A percentile compares a stretch with the other conserved stretches of the same genome.
phyloP scores from a whole-genome alignment of 2,113 vertebrate species.

The Upupa epops region DNA sequence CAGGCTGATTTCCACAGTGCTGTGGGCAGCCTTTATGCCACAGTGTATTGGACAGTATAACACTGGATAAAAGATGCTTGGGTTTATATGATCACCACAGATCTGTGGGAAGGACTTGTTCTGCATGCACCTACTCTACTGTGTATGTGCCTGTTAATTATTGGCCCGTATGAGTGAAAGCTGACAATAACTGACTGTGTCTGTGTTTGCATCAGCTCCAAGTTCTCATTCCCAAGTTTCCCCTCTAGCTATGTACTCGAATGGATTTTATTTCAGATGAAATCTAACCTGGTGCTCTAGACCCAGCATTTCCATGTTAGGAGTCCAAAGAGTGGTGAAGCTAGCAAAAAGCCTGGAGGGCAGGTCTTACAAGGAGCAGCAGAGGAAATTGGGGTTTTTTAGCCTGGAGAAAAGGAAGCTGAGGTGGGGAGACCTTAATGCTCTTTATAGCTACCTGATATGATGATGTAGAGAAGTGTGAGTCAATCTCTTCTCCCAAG shows the following conservation, averaged over 20 bases:
- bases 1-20: not conserved
- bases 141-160: not conserved
- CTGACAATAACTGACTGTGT: not conserved
- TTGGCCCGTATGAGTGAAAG: not conserved
- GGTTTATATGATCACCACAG: not conserved
- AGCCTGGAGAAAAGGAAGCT: no score
- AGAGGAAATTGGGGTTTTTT: not conserved
- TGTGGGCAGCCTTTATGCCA: not conserved
- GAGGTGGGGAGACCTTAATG: no score
- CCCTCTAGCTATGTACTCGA: accelerated
- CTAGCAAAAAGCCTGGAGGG: not conserved
- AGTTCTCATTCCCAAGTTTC: not conserved
- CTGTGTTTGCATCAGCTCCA: not conserved
- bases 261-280: not conserved
- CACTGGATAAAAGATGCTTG: not conserved
- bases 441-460: no score
- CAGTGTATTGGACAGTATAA: not conserved
- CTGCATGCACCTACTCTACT: not conserved
- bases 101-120: not conserved
- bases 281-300: not conserved
- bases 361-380: not conserved
- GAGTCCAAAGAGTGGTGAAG: not conserved
- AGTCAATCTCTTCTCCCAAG: no score
- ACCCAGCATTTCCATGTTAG: not conserved
- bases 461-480: no score